Evolutionary conservation across 2,888 invertebrate species (phyloP).

Genomic region (Nymphalis urticae): DNA sequence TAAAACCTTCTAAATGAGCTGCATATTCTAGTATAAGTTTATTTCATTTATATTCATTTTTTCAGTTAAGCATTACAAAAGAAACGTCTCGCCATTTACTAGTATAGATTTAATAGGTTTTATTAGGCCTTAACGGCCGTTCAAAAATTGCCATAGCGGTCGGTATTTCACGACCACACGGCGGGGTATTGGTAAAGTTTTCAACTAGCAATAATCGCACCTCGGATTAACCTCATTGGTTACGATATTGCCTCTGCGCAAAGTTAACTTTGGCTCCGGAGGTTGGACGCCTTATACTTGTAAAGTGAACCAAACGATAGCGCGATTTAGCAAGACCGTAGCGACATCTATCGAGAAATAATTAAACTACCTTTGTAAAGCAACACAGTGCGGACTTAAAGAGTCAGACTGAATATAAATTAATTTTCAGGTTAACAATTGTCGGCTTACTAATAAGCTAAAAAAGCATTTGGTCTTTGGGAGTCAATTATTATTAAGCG

Average conservation of each 20-base stretch:
- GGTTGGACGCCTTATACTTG: too few species aligned
- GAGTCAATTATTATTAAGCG: too few species aligned
- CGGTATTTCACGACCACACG: constrained; percentile 77
- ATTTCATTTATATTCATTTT: too few species aligned
- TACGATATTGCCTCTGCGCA: constrained; percentile 94
- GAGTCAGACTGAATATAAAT: too few species aligned
- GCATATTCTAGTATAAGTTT: too few species aligned
- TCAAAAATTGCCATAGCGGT: constrained; percentile 77
- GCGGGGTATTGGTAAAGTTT: constrained; percentile 87
- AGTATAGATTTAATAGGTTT: too few species aligned
- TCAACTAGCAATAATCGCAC: constrained; percentile 95
- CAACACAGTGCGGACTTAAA: neutral
- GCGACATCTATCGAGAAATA: constrained; percentile 54
- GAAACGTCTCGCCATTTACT: too few species aligned
- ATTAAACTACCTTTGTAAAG: neutral
- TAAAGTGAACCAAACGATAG: constrained; percentile 45
- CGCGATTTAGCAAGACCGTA: constrained; percentile 46
- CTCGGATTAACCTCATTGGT: constrained; percentile 83
- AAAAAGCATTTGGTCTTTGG: too few species aligned
- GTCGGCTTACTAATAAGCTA: too few species aligned
- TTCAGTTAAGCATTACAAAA: too few species aligned
- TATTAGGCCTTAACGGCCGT: constrained; percentile 74
- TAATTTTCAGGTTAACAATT: too few species aligned
- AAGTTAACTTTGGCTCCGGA: constrained; percentile 83
- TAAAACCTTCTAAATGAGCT: too few species aligned